phyloP scores from a whole-genome alignment of 2,113 vertebrate genomes.

The Aleadryas rufinucha region DNA sequence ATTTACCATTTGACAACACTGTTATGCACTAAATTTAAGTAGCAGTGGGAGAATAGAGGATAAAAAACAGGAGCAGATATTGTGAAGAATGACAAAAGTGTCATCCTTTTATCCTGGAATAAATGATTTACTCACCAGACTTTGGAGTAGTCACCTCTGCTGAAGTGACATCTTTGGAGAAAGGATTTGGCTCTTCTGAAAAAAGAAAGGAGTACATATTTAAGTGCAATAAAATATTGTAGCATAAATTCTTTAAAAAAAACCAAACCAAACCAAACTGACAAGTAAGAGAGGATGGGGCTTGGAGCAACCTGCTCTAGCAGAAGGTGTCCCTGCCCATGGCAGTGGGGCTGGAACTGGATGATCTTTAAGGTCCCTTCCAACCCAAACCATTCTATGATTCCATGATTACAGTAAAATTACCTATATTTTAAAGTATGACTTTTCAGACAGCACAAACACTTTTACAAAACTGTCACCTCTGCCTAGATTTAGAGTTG shows the following conservation, averaged over 20 bases:
- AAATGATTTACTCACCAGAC: slow-evolving; percentile 73
- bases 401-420: not conserved
- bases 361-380: not conserved
- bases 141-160: slow-evolving; percentile 65
- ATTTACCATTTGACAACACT: not conserved
- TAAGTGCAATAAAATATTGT: not conserved
- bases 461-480: not conserved
- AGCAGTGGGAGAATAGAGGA: not conserved
- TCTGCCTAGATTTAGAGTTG: not conserved
- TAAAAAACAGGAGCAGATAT: not conserved
- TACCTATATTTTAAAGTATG: not conserved
- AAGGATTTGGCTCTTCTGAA: slow-evolving; percentile 74
- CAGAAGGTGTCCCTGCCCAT: not conserved
- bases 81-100: not conserved
- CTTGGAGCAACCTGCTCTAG: not conserved
- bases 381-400: not conserved
- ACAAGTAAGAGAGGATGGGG: not conserved
- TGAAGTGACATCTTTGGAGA: slow-evolving; percentile 70
- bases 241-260: not conserved
- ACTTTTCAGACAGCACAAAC: not conserved
- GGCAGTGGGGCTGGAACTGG: not conserved
- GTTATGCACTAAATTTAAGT: not conserved
- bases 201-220: not conserved
- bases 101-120: not conserved
- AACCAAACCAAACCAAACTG: not conserved